A percentile compares a stretch with the other conserved stretches of the same genome.
These are phyloP conservation scores for Boloria euphrosyne DNA, from an alignment of 2,888 invertebrate species.

Conservation along the genomic window DNA sequence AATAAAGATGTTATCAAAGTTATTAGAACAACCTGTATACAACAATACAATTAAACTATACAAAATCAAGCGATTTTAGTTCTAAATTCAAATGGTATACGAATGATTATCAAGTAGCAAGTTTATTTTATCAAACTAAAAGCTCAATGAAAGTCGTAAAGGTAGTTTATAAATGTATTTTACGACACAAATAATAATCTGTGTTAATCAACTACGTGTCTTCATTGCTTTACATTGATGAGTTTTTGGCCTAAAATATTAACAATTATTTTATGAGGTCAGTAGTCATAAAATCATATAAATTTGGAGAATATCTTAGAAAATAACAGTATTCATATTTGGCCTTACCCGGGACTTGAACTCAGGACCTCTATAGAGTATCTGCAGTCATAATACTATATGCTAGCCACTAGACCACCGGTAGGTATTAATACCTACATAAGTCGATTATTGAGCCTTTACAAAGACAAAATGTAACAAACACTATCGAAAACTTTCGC, in stretches of 20 bases:
- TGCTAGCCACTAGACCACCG: no score
- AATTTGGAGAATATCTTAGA: no score
- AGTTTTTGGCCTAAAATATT: slow-evolving; percentile 1
- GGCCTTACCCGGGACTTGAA: no score
- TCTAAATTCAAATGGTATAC: slow-evolving; percentile 13
- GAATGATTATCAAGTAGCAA: slow-evolving; percentile 23
- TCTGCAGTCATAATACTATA: no score
- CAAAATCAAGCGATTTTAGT: slow-evolving; percentile 17
- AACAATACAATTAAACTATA: slow-evolving; percentile 10
- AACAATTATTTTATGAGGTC: no score
- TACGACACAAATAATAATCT: slow-evolving; percentile 21
- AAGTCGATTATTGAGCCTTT: no score
- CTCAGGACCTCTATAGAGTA: no score
- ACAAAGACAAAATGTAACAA: no score
- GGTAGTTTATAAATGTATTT: slow-evolving; percentile 31
- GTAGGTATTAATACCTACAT: no score
- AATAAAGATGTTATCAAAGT: slow-evolving; percentile 39
- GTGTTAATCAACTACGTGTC: slow-evolving; percentile 26
- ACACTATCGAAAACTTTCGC: not conserved
- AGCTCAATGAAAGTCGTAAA: slow-evolving; percentile 32
- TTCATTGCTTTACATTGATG: slow-evolving; percentile 23
- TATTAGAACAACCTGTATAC: slow-evolving; percentile 33
- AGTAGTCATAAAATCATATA: no score
- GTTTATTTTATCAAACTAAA: slow-evolving; percentile 31
- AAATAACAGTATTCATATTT: no score